These are phyloP conservation scores for Nesospiza acunhae DNA, from an alignment of 2,113 vertebrate genomes.

Conservation along the genomic window DNA sequence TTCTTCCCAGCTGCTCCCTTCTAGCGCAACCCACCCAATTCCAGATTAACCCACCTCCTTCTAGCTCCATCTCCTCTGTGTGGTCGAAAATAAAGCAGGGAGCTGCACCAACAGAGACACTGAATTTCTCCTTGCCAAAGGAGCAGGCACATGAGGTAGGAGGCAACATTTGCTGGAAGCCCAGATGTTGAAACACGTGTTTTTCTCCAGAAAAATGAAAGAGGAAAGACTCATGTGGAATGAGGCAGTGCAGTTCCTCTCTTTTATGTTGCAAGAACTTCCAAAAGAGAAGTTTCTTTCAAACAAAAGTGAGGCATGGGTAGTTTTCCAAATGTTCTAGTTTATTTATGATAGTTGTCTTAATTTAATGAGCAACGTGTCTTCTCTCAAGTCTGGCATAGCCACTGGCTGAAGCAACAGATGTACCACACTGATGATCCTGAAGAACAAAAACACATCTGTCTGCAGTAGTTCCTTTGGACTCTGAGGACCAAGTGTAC, in stretches of 20 bases:
- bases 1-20: not conserved
- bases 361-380: slow-evolving; percentile 38
- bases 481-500: slow-evolving; percentile 15
- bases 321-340: slow-evolving; percentile 9
- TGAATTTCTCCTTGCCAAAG: not conserved
- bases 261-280: not conserved
- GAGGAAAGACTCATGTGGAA: not conserved
- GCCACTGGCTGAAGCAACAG: slow-evolving; percentile 62
- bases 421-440: slow-evolving; percentile 29
- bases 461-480: slow-evolving; percentile 15
- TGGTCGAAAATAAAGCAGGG: not conserved
- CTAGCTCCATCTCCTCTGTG: not conserved
- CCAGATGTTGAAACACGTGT: not conserved
- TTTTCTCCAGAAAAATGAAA: not conserved
- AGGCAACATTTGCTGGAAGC: not conserved
- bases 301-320: not conserved
- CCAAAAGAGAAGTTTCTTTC: slow-evolving; percentile 15
- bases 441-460: slow-evolving; percentile 46
- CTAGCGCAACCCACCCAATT: not conserved
- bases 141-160: not conserved
- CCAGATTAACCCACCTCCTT: not conserved
- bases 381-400: slow-evolving; percentile 26
- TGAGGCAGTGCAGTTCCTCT: not conserved
- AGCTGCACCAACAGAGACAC: not conserved
- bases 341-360: slow-evolving; percentile 58